Evolutionary conservation across 2,113 vertebrate species (phyloP).

Genomic region (Felis chaus): DNA sequence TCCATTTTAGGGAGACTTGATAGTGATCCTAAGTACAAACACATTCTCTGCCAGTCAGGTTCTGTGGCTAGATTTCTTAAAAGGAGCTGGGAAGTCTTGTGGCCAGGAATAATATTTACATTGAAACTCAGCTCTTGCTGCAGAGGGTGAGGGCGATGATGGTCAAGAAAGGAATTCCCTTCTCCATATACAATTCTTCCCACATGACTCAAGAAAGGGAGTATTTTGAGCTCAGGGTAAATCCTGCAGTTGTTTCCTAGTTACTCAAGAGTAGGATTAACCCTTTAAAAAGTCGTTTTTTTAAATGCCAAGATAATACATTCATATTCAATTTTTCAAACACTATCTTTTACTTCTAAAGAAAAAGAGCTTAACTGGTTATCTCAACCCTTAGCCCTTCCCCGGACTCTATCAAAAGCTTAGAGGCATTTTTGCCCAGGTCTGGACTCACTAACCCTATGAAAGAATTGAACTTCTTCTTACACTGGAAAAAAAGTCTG

Average conservation of each 20-base stretch:
- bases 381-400: neutral
- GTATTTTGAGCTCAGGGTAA: neutral
- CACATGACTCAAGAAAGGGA: neutral
- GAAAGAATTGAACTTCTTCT: neutral
- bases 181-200: neutral
- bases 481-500: neutral
- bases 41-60: slow-evolving; percentile 43
- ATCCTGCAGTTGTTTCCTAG: neutral
- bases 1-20: slow-evolving; percentile 61
- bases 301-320: neutral
- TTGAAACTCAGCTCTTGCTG: slow-evolving; percentile 50
- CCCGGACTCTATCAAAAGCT: neutral
- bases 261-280: neutral
- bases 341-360: neutral
- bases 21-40: slow-evolving; percentile 44
- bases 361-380: neutral
- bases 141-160: neutral
- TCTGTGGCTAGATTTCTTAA: neutral
- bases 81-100: neutral
- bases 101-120: slow-evolving; percentile 70
- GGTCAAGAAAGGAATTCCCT: slow-evolving; percentile 56
- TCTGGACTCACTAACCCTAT: neutral
- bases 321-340: neutral
- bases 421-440: neutral
- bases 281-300: neutral